Percentiles rank a stretch among this genome's conserved stretches.
Evolutionary conservation across 2,888 invertebrate genomes (phyloP).

Genomic region (Spilarctia lutea): DNA sequence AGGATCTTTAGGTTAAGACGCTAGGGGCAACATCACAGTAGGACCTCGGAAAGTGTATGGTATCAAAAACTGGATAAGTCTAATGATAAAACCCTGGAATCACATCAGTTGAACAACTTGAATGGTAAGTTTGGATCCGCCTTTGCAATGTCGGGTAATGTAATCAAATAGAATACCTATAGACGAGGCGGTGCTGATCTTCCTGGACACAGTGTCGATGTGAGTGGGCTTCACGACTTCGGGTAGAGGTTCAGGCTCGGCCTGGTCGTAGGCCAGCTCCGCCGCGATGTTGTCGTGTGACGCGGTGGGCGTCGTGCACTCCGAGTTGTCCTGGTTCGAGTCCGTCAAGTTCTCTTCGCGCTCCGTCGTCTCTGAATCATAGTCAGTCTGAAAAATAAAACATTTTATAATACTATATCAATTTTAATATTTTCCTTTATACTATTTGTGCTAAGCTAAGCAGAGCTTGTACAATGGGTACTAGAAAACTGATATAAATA

Average conservation of each 20-base stretch:
- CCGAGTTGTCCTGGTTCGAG: conserved; percentile 84
- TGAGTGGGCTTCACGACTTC: conserved; percentile 39
- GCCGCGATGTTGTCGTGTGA: conserved; percentile 82
- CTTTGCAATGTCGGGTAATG: neutral
- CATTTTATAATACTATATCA: neutral
- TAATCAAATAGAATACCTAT: conserved; percentile 45
- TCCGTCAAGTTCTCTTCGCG: conserved; percentile 84
- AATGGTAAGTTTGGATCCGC: neutral
- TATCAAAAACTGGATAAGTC: neutral
- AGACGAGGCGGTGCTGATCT: conserved; percentile 81
- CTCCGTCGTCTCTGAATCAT: conserved; percentile 84
- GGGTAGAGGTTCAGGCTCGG: conserved; percentile 47
- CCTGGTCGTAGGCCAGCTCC: conserved; percentile 71
- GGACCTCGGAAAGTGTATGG: neutral
- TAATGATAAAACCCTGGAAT: neutral
- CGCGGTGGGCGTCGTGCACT: conserved; percentile 84
- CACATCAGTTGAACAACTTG: neutral
- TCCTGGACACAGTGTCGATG: conserved; percentile 64
- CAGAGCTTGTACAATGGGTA: too few species aligned
- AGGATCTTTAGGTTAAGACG: too few species aligned
- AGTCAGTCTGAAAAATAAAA: conserved; percentile 72
- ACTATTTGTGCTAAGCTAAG: neutral
- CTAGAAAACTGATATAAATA: too few species aligned
- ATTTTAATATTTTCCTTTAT: neutral
- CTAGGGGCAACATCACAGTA: too few species aligned